These are phyloP conservation scores for Dolomedes plantarius DNA, from an alignment of 2,888 invertebrate genomes.

Conservation along the genomic window DNA sequence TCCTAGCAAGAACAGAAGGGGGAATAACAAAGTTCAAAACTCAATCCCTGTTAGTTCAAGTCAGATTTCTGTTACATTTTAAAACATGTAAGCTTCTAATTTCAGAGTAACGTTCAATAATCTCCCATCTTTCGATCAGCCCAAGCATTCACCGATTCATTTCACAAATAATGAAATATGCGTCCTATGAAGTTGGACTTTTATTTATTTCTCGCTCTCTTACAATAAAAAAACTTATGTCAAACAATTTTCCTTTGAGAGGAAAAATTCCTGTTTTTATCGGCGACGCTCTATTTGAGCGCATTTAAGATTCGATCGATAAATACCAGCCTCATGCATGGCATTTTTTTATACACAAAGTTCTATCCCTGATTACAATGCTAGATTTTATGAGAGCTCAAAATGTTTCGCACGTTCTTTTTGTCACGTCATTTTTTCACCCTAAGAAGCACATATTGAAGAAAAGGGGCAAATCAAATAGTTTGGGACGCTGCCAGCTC, in stretches of 20 bases:
- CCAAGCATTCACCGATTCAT: too few species aligned
- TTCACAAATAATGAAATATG: neutral
- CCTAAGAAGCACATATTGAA: constrained; percentile 4
- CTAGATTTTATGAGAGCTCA: constrained; percentile 56
- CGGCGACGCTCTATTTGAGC: constrained; percentile 26
- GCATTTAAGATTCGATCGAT: constrained; percentile 56
- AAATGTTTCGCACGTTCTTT: constrained; percentile 63
- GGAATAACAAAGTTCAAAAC: too few species aligned
- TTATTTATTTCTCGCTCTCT: neutral
- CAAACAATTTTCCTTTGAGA: constrained; percentile 3
- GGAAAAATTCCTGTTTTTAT: constrained; percentile 35
- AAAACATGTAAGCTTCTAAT: too few species aligned
- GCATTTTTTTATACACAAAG: constrained; percentile 8
- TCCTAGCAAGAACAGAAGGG: too few species aligned
- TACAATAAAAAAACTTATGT: neutral
- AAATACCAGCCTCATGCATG: constrained; percentile 38
- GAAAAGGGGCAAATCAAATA: constrained; percentile 43
- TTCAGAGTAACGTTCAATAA: too few species aligned
- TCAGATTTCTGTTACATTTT: too few species aligned
- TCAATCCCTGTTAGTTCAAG: too few species aligned
- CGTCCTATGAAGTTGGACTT: neutral
- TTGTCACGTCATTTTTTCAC: constrained; percentile 60
- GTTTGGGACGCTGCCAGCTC: constrained; percentile 53
- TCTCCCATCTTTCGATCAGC: too few species aligned
- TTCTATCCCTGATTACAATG: constrained; percentile 63